Percentiles rank a stretch among this genome's conserved stretches.
These are phyloP conservation scores for Apotomis turbidana DNA, from an alignment of 2,888 invertebrate species.

Conservation along the genomic window DNA sequence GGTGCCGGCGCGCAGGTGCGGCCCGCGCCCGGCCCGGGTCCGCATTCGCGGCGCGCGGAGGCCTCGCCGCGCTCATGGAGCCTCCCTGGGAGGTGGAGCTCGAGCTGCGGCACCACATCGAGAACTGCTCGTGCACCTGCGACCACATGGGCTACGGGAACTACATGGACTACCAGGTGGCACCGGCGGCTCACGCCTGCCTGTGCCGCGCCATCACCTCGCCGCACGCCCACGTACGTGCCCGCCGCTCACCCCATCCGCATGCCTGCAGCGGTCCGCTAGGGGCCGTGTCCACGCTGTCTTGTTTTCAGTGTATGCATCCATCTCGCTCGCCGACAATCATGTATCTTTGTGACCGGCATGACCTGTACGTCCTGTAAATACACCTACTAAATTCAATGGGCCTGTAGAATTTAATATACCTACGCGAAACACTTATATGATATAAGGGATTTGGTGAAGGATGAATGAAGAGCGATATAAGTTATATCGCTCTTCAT, in stretches of 20 bases:
- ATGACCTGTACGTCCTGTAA: slow-evolving; percentile 25
- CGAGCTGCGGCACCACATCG: slow-evolving; percentile 94
- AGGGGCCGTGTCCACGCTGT: slow-evolving; percentile 61
- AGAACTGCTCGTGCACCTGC: slow-evolving; percentile 95
- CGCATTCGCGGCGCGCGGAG: slow-evolving; percentile 70
- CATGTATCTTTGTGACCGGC: slow-evolving; percentile 33
- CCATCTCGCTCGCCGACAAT: slow-evolving; percentile 21
- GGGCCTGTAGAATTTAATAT: background rate
- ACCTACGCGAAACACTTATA: background rate
- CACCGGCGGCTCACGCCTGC: slow-evolving; percentile 78
- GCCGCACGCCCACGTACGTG: slow-evolving; percentile 82
- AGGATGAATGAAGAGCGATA: too few relatives aligned
- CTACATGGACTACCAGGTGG: slow-evolving; percentile 95
- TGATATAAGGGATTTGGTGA: too few relatives aligned
- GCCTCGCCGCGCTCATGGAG: slow-evolving; percentile 79
- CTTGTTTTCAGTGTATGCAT: slow-evolving; percentile 57
- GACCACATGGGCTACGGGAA: slow-evolving; percentile 97
- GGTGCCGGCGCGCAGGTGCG: slow-evolving; percentile 77
- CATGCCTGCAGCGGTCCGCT: slow-evolving; percentile 60
- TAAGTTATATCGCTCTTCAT: background rate
- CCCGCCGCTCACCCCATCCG: slow-evolving; percentile 54
- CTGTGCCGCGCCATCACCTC: slow-evolving; percentile 81
- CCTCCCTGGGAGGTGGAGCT: slow-evolving; percentile 88
- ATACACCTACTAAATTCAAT: slow-evolving; percentile 3
- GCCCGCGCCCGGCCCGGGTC: slow-evolving; percentile 75